Evolutionary conservation across 2,113 vertebrate genomes (phyloP), one percentile per base, ranked within the genome.

Genomic region (Trematomus loennbergii): DNA sequence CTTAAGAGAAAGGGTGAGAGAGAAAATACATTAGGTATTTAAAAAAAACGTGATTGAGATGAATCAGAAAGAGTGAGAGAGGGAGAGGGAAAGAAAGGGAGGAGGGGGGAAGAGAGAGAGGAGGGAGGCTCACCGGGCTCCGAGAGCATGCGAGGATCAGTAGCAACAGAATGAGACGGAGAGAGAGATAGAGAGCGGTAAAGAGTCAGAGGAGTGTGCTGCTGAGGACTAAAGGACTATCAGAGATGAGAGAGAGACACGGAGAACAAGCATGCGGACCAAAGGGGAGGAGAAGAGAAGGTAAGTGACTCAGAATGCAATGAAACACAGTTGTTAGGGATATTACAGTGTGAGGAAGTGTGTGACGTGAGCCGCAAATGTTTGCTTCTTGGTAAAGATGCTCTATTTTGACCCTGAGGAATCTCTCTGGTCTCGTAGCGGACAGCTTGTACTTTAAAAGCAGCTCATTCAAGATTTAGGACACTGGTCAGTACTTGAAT

Each of bases 131-230:
- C 89, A 91, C 29, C 69, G 61, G 43, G 82, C 82, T 84, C 81
- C 22, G 75, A 18, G 64, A 90, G 90, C 81, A 65, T 73, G 81
- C 40, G 25, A 87, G 87, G 79, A 92, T 91, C 90, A 89, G 86
- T 78, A 88, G 89, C 89, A 82, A 84, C 86, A 89, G 88, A 91
- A 88, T 67, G 81, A 91, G 84, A 86, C 77, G 49, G 81, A 72
- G 84, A 79, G 81, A 71, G 87, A 84, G 77, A 89, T 71, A 92
- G 83, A 80, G 83, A 81, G 82, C 73, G 6, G 64, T 64, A 78
- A 82, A 84, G 86, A 85, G 72, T 87, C 75, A 49, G 68, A 77
- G 70, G 72, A 79, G 78, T 87, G 84, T 45, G 55, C 77, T 45
- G 29, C 75, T 69, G 78, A 80, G 59, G 80, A 91, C 85, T 87